Evolutionary conservation across 23 tunicate species (phyloP), one percentile per base, ranked within the genome.

Genomic region (Aplidium turbinatum): DNA sequence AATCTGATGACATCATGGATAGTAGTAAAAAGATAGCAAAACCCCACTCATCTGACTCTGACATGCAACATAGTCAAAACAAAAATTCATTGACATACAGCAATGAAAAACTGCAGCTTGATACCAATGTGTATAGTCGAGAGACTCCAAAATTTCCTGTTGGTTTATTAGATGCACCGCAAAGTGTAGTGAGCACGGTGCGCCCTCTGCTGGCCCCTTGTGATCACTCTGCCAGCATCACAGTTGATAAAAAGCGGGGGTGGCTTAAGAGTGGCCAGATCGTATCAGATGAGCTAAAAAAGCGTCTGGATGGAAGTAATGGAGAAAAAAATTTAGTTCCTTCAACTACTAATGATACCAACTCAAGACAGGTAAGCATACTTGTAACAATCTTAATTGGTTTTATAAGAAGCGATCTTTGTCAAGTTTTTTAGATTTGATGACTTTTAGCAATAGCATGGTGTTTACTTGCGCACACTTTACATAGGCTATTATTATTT

Each of bases 221-320:
- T 35, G 50, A 13, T 65, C 16, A 65, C 5, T 26, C 36, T 65
- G 22, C 50, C 23, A 65, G 23, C 38, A 26, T 65, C 18, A 85
- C 92, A 0, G 92, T 85, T 24, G 92, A 71, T 25, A 70, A 85
- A 54, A 71, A 70, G 61, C 57, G 80, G 30, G 79, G 62, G 27
- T 85, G 92, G 92, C 50, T 85, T 11, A 61, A 61, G 21, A 70
- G 33, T 31, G 92, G 92, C 11, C 30, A 42, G 0, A 26, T 32
- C 9, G 83, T 85, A 2, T 78, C 92, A 7, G 54, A 62, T 16
- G 92, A 78, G 42, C 38, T 85, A 23, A 64, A 85, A 40, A 85
- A 58, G 48, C 76, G 92, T 36, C 24, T 83, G 19, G 81, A 83
- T 52, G 80, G 81, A 31, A 52, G 46, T 18, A 48, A 7, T 36